Conservation (phyloP, 2,113 vertebrate genomes). For the Rattus rattus region DNA sequence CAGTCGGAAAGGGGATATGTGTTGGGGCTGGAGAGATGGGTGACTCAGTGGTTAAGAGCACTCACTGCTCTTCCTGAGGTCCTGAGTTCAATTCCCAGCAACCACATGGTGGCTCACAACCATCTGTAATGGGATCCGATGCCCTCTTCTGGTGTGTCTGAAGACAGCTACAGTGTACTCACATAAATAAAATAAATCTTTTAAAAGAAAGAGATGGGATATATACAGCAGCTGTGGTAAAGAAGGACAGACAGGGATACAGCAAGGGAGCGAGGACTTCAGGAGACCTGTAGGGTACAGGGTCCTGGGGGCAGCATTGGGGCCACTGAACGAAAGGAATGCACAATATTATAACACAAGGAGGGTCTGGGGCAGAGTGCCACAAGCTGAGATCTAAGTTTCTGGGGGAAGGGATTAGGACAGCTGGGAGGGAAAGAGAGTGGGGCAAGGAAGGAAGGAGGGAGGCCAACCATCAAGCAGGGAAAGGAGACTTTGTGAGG, state of each 20-base stretch:
- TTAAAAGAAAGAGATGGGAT: no score
- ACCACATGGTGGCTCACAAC: no score
- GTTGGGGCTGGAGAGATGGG: no score
- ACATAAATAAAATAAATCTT: no score
- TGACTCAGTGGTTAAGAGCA: no score
- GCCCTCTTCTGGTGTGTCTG: no score
- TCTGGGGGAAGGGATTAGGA: not conserved
- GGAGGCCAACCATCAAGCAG: not conserved
- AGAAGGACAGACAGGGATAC: rapidly evolving
- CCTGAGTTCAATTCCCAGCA: no score
- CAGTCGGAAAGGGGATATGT: not conserved
- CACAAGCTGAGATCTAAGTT: not conserved
- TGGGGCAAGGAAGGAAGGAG: no score
- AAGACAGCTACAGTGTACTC: no score
- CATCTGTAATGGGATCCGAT: no score
- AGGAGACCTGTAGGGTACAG: not conserved
- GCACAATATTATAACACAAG: not conserved
- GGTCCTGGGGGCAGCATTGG: not conserved
- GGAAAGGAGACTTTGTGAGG: rapidly evolving
- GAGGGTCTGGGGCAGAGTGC: no score
- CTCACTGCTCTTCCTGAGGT: no score
- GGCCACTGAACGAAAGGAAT: not conserved
- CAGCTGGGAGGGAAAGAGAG: not conserved
- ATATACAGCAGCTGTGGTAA: not conserved
- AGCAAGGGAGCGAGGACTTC: not conserved